These are phyloP conservation scores for Odontamblyopus rebecca DNA, from an alignment of 2,797 vertebrate species.

Conservation along the genomic window DNA sequence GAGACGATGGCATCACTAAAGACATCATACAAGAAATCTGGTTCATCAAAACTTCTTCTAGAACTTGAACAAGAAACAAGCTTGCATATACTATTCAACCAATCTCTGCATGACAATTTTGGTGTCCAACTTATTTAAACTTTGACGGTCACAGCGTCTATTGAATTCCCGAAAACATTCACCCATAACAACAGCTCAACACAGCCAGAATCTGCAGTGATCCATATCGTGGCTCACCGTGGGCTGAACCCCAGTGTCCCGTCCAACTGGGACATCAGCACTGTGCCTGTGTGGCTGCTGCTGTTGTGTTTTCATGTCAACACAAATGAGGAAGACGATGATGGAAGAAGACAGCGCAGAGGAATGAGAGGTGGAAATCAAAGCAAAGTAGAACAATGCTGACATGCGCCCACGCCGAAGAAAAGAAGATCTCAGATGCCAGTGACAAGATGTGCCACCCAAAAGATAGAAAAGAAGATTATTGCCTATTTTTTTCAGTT, in stretches of 20 bases:
- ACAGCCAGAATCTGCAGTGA: constrained; percentile 47
- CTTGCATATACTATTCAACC: not conserved
- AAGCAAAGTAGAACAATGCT: constrained; percentile 35
- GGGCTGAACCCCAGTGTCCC: constrained; percentile 47
- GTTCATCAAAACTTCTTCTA: not conserved
- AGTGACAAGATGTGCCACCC: constrained; percentile 48
- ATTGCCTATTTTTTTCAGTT: constrained; percentile 24
- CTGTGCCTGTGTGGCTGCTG: constrained; percentile 10
- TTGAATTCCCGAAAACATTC: not conserved
- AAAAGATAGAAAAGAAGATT: constrained; percentile 14
- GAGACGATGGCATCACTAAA: not conserved
- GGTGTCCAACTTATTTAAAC: not conserved
- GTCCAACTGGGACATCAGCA: constrained; percentile 32
- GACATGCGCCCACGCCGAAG: constrained; percentile 47
- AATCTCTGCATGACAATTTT: not conserved
- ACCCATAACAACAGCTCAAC: constrained; percentile 14
- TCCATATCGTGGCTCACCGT: constrained; percentile 57
- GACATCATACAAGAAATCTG: not conserved
- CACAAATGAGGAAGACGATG: constrained; percentile 8
- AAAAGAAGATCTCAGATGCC: constrained; percentile 59
- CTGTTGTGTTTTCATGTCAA: constrained; percentile 19
- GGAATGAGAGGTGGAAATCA: constrained; percentile 32
- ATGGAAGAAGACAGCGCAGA: constrained; percentile 25
- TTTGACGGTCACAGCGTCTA: not conserved
- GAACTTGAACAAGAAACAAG: not conserved